Evolutionary conservation across 1,140 invertebrate species (phyloP).

Genomic region (Tetramorium parvispinum): DNA sequence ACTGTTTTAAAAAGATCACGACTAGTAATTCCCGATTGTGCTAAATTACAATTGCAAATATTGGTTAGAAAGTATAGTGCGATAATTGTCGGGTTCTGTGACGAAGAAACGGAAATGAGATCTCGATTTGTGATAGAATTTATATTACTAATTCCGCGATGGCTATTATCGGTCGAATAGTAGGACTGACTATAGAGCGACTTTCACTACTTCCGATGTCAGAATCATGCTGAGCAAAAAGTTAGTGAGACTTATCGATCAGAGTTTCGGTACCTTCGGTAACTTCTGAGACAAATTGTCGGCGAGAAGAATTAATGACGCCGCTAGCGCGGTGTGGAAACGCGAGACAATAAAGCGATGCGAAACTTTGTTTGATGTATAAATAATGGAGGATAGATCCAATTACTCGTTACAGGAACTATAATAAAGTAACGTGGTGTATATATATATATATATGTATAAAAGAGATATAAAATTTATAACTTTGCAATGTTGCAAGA

Average conservation of each 20-base stretch:
- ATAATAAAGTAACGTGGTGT: conserved; percentile 44
- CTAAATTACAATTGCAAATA: background rate
- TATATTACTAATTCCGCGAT: background rate
- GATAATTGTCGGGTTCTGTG: background rate
- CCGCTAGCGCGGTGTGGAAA: conserved; percentile 4
- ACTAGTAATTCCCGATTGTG: background rate
- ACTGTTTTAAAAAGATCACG: background rate
- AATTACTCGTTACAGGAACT: conserved; percentile 55
- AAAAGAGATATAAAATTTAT: conserved; percentile 38
- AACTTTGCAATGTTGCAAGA: conserved; percentile 14
- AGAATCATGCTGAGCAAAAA: conserved; percentile 26
- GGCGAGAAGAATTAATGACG: conserved; percentile 55
- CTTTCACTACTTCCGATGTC: conserved; percentile 21
- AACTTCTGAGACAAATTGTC: conserved; percentile 47
- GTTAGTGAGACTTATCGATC: conserved; percentile 49
- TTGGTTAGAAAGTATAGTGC: background rate
- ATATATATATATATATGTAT: background rate
- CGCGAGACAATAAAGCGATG: conserved; percentile 55
- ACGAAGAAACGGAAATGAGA: background rate
- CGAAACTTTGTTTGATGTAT: conserved; percentile 56
- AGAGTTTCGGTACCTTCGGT: conserved; percentile 45
- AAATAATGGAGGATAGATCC: conserved; percentile 52
- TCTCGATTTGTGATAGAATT: background rate
- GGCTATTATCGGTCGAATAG: background rate
- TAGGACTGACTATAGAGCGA: background rate